Percentiles rank a stretch among this genome's conserved stretches.
These are phyloP conservation scores for Agrochola circellaris DNA, from an alignment of 2,888 invertebrate species.

Conservation along the genomic window DNA sequence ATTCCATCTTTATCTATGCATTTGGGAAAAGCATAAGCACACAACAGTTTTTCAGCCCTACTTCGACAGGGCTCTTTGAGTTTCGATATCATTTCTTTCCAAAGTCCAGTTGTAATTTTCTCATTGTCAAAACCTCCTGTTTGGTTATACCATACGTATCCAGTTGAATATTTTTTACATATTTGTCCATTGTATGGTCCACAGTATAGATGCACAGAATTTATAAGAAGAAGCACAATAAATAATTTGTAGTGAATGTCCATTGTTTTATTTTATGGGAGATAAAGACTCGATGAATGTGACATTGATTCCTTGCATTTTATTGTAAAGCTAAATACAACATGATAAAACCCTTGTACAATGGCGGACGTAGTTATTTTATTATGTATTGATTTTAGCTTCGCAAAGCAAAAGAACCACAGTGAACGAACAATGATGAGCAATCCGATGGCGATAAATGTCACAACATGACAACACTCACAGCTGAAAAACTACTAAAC, in stretches of 20 bases:
- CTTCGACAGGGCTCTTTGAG: constrained; percentile 95
- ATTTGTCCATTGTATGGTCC: constrained; percentile 96
- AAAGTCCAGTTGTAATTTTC: constrained; percentile 94
- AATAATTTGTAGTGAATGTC: constrained; percentile 79
- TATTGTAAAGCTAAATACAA: constrained; percentile 73
- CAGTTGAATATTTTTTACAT: constrained; percentile 93
- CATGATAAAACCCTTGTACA: constrained; percentile 80
- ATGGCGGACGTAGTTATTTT: constrained; percentile 86
- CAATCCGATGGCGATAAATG: constrained; percentile 42
- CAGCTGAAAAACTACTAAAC: constrained; percentile 24
- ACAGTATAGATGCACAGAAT: constrained; percentile 93
- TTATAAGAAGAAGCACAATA: constrained; percentile 82
- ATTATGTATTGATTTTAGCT: constrained; percentile 86
- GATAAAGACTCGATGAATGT: constrained; percentile 78
- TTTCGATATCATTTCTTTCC: constrained; percentile 96
- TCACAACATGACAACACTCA: constrained; percentile 48
- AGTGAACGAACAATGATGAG: constrained; percentile 63
- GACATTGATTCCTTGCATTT: constrained; percentile 82
- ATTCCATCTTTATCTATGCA: constrained; percentile 93
- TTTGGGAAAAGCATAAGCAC: constrained; percentile 97
- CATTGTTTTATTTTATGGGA: constrained; percentile 81
- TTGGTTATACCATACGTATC: constrained; percentile 95
- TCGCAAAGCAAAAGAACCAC: constrained; percentile 62
- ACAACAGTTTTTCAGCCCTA: constrained; percentile 97
- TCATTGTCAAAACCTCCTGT: constrained; percentile 95